phyloP scores from a whole-genome alignment of 2,797 vertebrate genomes.

The Chromis chromis region DNA sequence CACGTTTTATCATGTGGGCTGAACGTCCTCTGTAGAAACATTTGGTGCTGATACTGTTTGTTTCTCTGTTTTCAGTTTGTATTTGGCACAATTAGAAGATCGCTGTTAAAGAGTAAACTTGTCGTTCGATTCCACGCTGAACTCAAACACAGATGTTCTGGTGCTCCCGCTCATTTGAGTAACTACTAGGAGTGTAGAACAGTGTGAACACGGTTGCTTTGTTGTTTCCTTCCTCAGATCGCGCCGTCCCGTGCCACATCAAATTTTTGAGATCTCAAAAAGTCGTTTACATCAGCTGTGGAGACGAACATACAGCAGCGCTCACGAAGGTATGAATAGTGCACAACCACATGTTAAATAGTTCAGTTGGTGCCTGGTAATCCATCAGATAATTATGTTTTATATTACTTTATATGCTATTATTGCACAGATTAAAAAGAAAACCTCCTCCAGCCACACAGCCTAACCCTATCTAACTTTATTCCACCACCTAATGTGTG shows the following conservation, averaged over 20 bases:
- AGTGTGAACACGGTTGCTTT: background rate
- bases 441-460: background rate
- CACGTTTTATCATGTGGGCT: background rate
- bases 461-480: background rate
- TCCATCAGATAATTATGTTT: no score
- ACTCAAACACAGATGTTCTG: slow-evolving; percentile 4
- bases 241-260: slow-evolving; percentile 95
- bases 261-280: slow-evolving; percentile 95
- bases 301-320: slow-evolving; percentile 95
- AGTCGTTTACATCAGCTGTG: slow-evolving; percentile 97
- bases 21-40: no score
- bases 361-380: no score
- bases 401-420: background rate
- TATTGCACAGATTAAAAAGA: slow-evolving; percentile 10
- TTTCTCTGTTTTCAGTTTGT: no score
- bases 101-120: background rate
- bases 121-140: background rate
- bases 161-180: no score
- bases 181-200: no score
- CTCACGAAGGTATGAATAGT: slow-evolving; percentile 91
- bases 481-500: background rate
- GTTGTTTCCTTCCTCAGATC: slow-evolving; percentile 81
- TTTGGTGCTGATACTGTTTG: no score
- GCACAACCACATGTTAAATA: background rate
- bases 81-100: no score